Percentiles rank a stretch among this genome's conserved stretches.
phyloP scores from a whole-genome alignment of 2,888 invertebrate genomes.

The Noctua janthe region DNA sequence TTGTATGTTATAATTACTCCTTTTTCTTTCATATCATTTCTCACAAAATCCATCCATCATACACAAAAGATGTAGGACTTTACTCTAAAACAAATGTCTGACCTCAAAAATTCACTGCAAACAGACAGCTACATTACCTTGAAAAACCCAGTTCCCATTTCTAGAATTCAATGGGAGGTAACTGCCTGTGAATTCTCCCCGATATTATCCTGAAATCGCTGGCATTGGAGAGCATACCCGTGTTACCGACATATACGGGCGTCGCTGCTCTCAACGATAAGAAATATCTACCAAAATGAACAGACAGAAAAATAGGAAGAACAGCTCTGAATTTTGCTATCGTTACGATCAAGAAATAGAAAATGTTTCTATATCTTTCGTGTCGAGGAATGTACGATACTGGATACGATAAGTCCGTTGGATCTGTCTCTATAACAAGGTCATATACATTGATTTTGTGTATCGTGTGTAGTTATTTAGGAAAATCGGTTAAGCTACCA shows the following conservation, averaged over 20 bases:
- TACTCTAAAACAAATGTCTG: neutral
- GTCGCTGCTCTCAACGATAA: constrained; percentile 1
- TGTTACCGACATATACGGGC: neutral
- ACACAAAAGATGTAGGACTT: no score
- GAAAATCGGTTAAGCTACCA: neutral
- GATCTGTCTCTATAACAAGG: neutral
- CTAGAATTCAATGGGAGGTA: constrained; percentile 15
- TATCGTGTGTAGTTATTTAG: neutral
- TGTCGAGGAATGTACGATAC: neutral
- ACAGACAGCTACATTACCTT: constrained; percentile 12
- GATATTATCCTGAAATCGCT: constrained; percentile 29
- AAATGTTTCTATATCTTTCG: constrained; percentile 6
- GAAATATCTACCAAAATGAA: constrained; percentile 12
- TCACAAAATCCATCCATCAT: no score
- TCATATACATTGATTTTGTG: neutral
- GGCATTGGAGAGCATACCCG: constrained; percentile 25
- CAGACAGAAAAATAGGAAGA: constrained; percentile 12
- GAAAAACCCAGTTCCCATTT: constrained; percentile 7
- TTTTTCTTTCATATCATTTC: no score
- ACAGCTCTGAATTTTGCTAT: constrained; percentile 3
- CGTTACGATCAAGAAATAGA: constrained; percentile 1
- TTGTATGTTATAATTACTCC: no score
- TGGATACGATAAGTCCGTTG: neutral
- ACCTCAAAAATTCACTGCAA: neutral
- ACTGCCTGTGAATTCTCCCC: constrained; percentile 10